Base-by-base conservation (phyloP, 2,113 vertebrate species). In the Ictalurus punctatus region DNA sequence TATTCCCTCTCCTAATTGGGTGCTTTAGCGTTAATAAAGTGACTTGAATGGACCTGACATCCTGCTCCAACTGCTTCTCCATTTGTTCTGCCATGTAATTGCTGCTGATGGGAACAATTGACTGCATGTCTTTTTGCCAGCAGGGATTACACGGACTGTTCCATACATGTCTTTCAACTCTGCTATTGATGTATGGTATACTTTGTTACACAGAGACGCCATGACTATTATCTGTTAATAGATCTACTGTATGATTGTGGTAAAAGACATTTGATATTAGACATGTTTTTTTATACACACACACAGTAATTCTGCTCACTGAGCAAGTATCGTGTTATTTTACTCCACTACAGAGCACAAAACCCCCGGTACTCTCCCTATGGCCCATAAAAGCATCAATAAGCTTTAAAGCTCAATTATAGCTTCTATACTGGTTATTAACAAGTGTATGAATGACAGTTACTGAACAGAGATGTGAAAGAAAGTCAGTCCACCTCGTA, bases 21-120 rank as follows among this genome's bases (percentile, higher is more conserved):
- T 91, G 90, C 90, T 92, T 88, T 92, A 92, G 89, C 90, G 91
- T 93, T 94, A 93, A 93, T 94, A 92, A 94, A 93, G 90, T 92
- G 84, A 91, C 91, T 91, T 95, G 90, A 91, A 93, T 93, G 5
- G 89, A 86, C 79, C 76, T 90, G 93, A 94, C 92, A 90, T 82
- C 27, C 86, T 89, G 83, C 54, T 34, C 59, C 82, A 78, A 86
- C 84, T 90, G 89, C 91, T 88, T 90, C 89, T 92, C 93, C 92
- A 90, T 95, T 92, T 93, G 85, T 80, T 73, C 76, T 56, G 92
- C 91, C 90, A 91, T 91, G 90, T 93, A 93, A 91, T 69, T 91
- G 87, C 92, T 91, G 88, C 90, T 83, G 65, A 84, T 87, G 74
- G 69, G 37, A 78, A 30, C 71, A 69, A 83, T 61, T 56, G 40